Evolutionary conservation across 2,113 vertebrate genomes (phyloP).

Genomic region (Brachypodius melanocephalos): DNA sequence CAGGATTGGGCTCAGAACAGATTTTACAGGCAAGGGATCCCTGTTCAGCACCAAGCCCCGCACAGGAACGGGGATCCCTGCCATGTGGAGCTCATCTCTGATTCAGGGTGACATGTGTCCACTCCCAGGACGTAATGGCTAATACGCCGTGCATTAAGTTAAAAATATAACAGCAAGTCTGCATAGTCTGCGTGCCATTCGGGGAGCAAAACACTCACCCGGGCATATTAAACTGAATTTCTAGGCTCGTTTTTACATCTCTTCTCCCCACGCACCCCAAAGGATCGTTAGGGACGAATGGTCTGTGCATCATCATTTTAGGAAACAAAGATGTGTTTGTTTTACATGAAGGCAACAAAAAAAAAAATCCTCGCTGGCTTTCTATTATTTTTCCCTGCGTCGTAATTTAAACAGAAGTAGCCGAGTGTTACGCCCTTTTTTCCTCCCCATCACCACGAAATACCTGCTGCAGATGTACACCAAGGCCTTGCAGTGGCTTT

Average conservation of each 20-base stretch:
- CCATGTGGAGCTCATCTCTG: constrained; percentile 51
- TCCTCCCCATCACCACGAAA: background rate
- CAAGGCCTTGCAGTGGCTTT: background rate
- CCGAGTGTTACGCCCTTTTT: constrained; percentile 16
- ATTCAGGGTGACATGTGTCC: constrained; percentile 48
- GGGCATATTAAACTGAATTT: constrained; percentile 51
- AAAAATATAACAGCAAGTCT: constrained; percentile 55
- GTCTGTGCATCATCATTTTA: constrained; percentile 29
- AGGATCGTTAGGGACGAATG: constrained; percentile 17
- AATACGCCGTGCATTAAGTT: constrained; percentile 23
- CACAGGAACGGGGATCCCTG: background rate
- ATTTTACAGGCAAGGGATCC: constrained; percentile 43
- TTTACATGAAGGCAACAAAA: background rate
- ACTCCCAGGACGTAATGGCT: constrained; percentile 28
- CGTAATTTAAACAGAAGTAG: background rate
- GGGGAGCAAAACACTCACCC: constrained; percentile 33
- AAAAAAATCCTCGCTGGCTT: background rate
- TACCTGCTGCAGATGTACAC: background rate
- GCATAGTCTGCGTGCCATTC: constrained; percentile 17
- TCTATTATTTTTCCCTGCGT: constrained; percentile 28
- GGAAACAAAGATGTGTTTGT: constrained; percentile 50
- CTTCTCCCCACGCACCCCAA: constrained; percentile 31
- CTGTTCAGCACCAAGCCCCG: background rate
- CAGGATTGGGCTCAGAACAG: constrained; percentile 36
- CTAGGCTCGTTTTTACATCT: constrained; percentile 7